A percentile compares a stretch with the other conserved stretches of the same genome.
These are phyloP conservation scores for Cryptocephalus primarius DNA, from an alignment of 2,888 invertebrate species.

Conservation along the genomic window DNA sequence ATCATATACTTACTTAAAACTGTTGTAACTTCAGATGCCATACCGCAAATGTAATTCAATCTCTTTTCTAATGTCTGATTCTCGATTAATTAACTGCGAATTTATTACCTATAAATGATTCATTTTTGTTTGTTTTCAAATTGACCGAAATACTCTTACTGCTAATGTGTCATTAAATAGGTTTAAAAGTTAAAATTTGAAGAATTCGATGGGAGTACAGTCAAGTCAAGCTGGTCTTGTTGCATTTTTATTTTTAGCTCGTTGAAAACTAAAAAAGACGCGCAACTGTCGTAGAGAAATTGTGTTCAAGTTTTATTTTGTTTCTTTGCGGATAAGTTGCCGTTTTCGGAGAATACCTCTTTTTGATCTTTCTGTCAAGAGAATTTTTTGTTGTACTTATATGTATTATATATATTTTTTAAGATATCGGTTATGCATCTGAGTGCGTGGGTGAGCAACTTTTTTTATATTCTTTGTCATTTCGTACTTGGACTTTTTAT, in stretches of 20 bases:
- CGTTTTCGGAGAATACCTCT: conserved; percentile 10
- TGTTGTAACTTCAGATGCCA: no score
- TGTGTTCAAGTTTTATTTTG: conserved; percentile 8
- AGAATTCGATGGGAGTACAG: conserved; percentile 7
- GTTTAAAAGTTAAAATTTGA: conserved; percentile 17
- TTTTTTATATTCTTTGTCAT: no score
- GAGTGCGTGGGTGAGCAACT: neutral
- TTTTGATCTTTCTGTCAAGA: conserved; percentile 14
- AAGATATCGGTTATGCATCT: conserved; percentile 14
- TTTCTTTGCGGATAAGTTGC: conserved; percentile 13
- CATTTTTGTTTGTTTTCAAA: no score
- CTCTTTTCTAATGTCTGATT: no score
- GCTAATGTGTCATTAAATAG: conserved; percentile 25
- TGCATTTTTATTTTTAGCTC: conserved; percentile 18
- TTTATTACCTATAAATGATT: no score
- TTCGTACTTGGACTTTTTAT: no score
- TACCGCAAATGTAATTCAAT: no score
- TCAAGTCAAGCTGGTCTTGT: conserved; percentile 29
- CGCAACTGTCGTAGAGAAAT: neutral
- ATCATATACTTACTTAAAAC: no score
- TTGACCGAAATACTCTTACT: no score
- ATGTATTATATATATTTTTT: conserved; percentile 16
- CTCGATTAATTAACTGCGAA: no score
- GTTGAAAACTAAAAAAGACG: neutral
- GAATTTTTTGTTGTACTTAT: conserved; percentile 26